A percentile compares a stretch with the other conserved stretches of the same genome.
Conservation (phyloP, 1,140 invertebrate species). For the Diachasma alloeum region DNA sequence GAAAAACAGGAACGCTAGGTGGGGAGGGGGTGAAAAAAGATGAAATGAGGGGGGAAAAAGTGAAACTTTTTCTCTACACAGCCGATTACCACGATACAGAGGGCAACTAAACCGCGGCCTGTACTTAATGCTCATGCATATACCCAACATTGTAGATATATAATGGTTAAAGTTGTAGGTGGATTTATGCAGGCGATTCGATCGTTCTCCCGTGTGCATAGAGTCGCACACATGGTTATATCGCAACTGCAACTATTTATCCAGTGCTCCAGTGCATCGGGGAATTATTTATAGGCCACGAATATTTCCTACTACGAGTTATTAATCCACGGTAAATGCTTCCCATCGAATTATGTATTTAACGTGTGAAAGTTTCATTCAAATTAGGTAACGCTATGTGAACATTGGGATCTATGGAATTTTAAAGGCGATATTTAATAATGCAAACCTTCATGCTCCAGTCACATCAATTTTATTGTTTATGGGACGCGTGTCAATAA, state of each 20-base stretch:
- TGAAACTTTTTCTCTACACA: not conserved
- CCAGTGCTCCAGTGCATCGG: not conserved
- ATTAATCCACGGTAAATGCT: conserved; percentile 1
- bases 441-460: not conserved
- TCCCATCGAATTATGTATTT: not conserved
- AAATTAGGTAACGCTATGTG: not conserved
- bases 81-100: not conserved
- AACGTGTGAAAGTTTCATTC: conserved; percentile 7
- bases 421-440: not conserved
- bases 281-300: not conserved
- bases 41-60: not conserved
- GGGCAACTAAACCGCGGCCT: not conserved
- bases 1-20: not conserved
- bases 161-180: not conserved
- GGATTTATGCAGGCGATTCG: not conserved
- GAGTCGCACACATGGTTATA: not conserved
- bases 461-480: not conserved
- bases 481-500: not conserved
- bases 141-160: not conserved
- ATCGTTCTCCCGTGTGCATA: not conserved
- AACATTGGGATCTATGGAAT: not conserved
- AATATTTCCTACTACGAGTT: not conserved
- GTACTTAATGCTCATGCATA: not conserved
- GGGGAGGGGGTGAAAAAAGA: no score
- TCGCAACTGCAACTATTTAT: not conserved